These are phyloP conservation scores for Myrmecobius fasciatus DNA, from an alignment of 2,113 vertebrate genomes.

Conservation along the genomic window DNA sequence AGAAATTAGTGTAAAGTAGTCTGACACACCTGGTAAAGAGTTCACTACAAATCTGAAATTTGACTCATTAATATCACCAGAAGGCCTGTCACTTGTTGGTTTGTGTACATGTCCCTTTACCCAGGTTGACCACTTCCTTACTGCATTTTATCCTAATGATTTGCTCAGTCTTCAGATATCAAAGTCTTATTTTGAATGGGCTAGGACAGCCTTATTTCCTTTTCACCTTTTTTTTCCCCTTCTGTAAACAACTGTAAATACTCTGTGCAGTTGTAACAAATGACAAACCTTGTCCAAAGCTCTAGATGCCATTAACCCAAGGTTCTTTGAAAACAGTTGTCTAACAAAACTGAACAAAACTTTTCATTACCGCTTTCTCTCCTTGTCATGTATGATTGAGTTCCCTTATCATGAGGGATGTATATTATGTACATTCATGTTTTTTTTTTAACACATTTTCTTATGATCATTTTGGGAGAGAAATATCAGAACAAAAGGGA, in stretches of 20 bases:
- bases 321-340: background rate
- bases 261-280: slow-evolving; percentile 2
- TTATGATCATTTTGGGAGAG: no score
- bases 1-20: background rate
- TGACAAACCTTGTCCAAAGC: background rate
- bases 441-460: no score
- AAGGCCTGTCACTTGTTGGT: background rate
- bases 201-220: background rate
- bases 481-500: no score
- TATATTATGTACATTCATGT: no score
- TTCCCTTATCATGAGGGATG: background rate
- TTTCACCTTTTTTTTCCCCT: background rate
- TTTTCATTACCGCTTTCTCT: background rate
- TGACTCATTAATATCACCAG: background rate
- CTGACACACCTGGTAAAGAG: background rate
- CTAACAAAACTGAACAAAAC: background rate
- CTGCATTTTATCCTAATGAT: background rate
- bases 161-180: background rate
- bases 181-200: background rate
- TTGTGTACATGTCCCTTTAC: background rate
- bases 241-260: background rate
- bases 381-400: background rate
- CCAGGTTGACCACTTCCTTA: background rate
- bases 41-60: background rate
- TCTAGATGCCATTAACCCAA: background rate